Percentiles rank a stretch among this genome's conserved stretches.
These are phyloP conservation scores for Dynastes tityus DNA, from an alignment of 2,888 invertebrate species.

Conservation along the genomic window DNA sequence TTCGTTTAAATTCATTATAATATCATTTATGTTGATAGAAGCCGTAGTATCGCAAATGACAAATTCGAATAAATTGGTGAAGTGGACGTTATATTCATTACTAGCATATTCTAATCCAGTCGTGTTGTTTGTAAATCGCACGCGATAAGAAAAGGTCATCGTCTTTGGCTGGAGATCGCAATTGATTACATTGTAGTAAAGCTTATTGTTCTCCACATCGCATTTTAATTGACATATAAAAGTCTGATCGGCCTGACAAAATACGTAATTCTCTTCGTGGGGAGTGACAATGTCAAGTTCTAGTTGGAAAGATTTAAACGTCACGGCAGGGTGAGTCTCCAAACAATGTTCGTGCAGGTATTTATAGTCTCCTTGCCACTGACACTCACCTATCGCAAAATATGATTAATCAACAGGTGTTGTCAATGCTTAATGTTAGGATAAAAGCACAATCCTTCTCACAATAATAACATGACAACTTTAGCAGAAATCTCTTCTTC, in stretches of 20 bases:
- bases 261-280: constrained; percentile 62
- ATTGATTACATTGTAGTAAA: constrained; percentile 60
- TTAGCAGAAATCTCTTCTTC: no score
- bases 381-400: constrained; percentile 56
- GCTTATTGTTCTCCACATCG: constrained; percentile 56
- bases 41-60: constrained; percentile 8
- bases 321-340: constrained; percentile 59
- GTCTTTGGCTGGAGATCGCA: constrained; percentile 51
- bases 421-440: no score
- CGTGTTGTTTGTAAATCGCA: constrained; percentile 21
- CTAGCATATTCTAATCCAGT: neutral
- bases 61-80: constrained; percentile 1
- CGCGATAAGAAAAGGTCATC: constrained; percentile 24
- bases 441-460: neutral
- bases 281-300: constrained; percentile 64
- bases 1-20: constrained; percentile 49
- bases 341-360: constrained; percentile 63
- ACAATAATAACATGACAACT: constrained; percentile 11
- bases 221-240: constrained; percentile 62
- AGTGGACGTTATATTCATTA: neutral
- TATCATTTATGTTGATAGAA: constrained; percentile 48
- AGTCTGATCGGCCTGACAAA: constrained; percentile 60
- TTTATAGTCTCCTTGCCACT: constrained; percentile 61
- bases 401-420: neutral
- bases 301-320: constrained; percentile 61